Evolutionary conservation across 2,888 invertebrate genomes (phyloP).

Genomic region (Epinotia demarniana): DNA sequence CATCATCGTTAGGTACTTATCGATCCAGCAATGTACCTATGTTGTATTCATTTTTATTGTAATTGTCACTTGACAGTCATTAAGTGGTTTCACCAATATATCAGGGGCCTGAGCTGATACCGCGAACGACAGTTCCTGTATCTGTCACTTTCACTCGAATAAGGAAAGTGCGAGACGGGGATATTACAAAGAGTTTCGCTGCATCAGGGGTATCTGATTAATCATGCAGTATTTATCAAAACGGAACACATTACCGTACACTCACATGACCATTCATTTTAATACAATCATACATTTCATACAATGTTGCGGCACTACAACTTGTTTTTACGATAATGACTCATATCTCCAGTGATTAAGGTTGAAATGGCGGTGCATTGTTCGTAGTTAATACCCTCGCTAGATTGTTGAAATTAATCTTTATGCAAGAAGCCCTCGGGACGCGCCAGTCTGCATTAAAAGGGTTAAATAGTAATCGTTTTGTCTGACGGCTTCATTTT

Average conservation of each 20-base stretch:
- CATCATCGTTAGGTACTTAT: no score
- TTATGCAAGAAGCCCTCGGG: constrained; percentile 40
- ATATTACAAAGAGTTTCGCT: no score
- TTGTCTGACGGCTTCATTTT: constrained; percentile 8
- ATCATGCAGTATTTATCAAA: constrained; percentile 33
- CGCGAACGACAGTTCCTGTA: no score
- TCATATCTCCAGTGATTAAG: background rate
- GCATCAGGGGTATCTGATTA: background rate
- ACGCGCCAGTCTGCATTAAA: constrained; percentile 22
- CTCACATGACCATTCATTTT: constrained; percentile 28
- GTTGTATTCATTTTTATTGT: no score
- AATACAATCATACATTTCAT: constrained; percentile 25
- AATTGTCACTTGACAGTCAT: no score
- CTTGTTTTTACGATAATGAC: background rate
- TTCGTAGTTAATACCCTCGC: background rate
- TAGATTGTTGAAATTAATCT: constrained; percentile 36
- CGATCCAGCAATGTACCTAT: no score
- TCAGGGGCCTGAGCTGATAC: no score
- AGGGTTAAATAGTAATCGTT: constrained; percentile 38
- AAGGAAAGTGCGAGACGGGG: background rate
- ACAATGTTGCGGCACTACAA: constrained; percentile 26
- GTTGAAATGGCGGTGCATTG: background rate
- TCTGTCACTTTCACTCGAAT: background rate
- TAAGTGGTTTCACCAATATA: no score
- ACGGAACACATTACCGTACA: constrained; percentile 24